phyloP scores from a whole-genome alignment of 2,888 invertebrate genomes.

The Limulus polyphemus region DNA sequence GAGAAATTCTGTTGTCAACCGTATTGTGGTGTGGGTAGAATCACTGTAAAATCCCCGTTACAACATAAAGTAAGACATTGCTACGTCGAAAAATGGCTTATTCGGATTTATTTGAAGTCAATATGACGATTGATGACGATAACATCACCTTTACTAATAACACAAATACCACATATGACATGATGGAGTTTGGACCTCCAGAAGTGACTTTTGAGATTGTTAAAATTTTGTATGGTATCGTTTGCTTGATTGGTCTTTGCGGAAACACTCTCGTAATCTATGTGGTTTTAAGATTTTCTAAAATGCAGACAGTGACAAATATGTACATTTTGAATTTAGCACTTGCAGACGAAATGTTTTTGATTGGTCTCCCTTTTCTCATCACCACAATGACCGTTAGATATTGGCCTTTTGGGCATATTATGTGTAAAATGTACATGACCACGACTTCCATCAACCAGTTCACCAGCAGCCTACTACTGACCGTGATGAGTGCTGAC shows the following conservation, averaged over 20 bases:
- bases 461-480: constrained; percentile 79
- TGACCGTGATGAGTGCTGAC: constrained; percentile 87
- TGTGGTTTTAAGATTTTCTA: constrained; percentile 68
- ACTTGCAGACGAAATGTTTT: constrained; percentile 80
- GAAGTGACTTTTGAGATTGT: constrained; percentile 23
- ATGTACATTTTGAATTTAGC: constrained; percentile 83
- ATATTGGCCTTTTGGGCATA: constrained; percentile 73
- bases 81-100: too few relatives aligned
- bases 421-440: constrained; percentile 80
- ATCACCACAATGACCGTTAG: constrained; percentile 67
- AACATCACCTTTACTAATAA: too few relatives aligned
- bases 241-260: constrained; percentile 71
- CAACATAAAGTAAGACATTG: too few relatives aligned
- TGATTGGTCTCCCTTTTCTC: constrained; percentile 79
- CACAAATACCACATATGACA: too few relatives aligned
- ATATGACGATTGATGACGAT: too few relatives aligned
- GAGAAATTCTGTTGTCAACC: too few relatives aligned
- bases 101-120: too few relatives aligned
- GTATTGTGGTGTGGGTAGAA: too few relatives aligned
- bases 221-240: constrained; percentile 59
- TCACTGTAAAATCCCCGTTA: too few relatives aligned
- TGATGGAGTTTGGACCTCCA: constrained; percentile 11
- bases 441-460: constrained; percentile 83
- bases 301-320: constrained; percentile 91
- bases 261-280: constrained; percentile 85